Percentiles rank a stretch among this genome's conserved stretches.
Conservation (phyloP, 1,140 invertebrate genomes). For the Riptortus pedestris region DNA sequence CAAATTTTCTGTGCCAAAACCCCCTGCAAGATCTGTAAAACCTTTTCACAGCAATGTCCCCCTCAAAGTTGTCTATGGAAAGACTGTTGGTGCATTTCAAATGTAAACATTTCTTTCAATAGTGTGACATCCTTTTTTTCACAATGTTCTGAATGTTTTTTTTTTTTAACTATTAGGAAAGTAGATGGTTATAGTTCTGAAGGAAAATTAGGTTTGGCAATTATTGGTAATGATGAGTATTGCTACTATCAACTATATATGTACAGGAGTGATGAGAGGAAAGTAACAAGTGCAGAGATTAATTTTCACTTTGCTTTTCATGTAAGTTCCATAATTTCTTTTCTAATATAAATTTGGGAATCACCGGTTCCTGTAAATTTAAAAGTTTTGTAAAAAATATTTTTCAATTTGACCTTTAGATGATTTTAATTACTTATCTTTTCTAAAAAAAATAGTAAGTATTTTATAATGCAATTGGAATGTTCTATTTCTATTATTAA, state of each 20-base stretch:
- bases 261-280: constrained; percentile 30
- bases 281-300: constrained; percentile 27
- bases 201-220: constrained; percentile 30
- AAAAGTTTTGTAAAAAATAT: constrained; percentile 5
- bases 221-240: constrained; percentile 25
- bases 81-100: constrained; percentile 30
- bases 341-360: constrained; percentile 1
- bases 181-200: constrained; percentile 29
- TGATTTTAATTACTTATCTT: not conserved
- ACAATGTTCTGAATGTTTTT: not conserved
- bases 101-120: constrained; percentile 24
- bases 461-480: no score
- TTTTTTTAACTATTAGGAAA: constrained; percentile 30
- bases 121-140: not conserved
- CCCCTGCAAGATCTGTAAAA: constrained; percentile 18
- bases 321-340: constrained; percentile 28
- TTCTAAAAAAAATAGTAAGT: not conserved
- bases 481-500: no score
- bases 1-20: constrained; percentile 31
- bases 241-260: constrained; percentile 30
- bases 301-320: constrained; percentile 29
- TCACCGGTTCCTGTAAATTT: not conserved
- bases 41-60: not conserved
- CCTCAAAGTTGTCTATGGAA: constrained; percentile 23
- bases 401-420: not conserved